Evolutionary conservation across 2,888 invertebrate genomes (phyloP).

Genomic region (Lasioglossum lativentre): DNA sequence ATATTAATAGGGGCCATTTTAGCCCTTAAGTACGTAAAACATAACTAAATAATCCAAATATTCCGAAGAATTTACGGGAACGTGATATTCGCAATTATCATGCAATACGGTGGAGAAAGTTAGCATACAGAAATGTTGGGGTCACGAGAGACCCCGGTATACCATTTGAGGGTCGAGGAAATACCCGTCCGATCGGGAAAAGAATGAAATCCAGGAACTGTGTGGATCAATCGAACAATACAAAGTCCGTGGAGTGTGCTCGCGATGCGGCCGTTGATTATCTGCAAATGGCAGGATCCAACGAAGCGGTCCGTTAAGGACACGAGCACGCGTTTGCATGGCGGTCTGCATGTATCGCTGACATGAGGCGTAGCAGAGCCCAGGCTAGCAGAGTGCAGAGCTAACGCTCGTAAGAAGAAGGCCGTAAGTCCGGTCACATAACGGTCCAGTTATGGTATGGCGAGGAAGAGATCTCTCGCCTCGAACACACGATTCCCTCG

Average conservation of each 20-base stretch:
- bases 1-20: no score
- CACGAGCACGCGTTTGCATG: conserved; percentile 50
- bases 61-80: no score
- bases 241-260: not conserved
- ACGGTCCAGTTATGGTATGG: conserved; percentile 83
- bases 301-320: conserved; percentile 56
- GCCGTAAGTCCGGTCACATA: conserved; percentile 81
- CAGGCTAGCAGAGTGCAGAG: not conserved
- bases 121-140: no score
- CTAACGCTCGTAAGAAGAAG: conserved; percentile 65
- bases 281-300: conserved; percentile 48
- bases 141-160: not conserved
- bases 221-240: not conserved
- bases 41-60: no score
- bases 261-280: conserved; percentile 51
- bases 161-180: not conserved
- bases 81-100: no score
- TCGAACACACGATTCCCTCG: conserved; percentile 72
- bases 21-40: no score
- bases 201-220: not conserved
- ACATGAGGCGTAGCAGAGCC: conserved; percentile 46
- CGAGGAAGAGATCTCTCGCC: conserved; percentile 76
- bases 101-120: no score
- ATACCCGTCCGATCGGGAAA: not conserved
- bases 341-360: conserved; percentile 36